Base-by-base conservation (phyloP, 2,888 invertebrate species). In the Notodromas monacha region DNA sequence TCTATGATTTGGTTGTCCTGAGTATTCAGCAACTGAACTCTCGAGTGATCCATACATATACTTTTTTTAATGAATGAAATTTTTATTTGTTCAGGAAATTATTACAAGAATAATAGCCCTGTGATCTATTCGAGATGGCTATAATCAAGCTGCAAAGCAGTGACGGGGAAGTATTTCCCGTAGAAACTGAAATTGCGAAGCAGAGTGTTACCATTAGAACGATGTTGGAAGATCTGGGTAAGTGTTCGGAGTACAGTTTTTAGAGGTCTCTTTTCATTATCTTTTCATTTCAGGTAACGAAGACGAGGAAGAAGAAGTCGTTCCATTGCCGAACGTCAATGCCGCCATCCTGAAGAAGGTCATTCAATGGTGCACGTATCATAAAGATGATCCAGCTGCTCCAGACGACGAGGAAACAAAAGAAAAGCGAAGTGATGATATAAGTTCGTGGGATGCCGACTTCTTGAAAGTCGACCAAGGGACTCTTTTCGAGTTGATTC, bases 401-500 rank as follows among this genome's bases (percentile, higher is more conserved):
- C 73, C 81, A 5, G 86, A 86, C 50, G 89, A 96, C 42, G 86
- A 89, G 44, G 89, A 92, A 47, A 81, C 77, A 49, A 79, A 79
- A 48, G 84, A 86, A 45, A 92, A 89, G 45, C 58, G 92, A n/a
- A 92, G 92, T 1, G 92, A 96, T 47, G 92, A 96, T 45, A 96
- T 96, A 39, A 77, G 77, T 14, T 79, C 81, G 0, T 96, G 96
- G 96, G 96, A 96, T 56, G 79, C 84, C 0, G 92, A 96, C 49
- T 96, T 96, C 45, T 55, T 99, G 5, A 96, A 96, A 59, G 89
- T 92, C 16, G 86, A 89, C 48, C 86, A 89, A 49, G 84, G 79
- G 34, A 89, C 86, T 2, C 54, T 92, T 10, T 89, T 86, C 48
- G 89, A 89, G 54, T 55, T 92, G 26, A 89, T 92, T 42, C 54